These are phyloP conservation scores for Colistium nudipinnis DNA, from an alignment of 2,113 vertebrate species.

Conservation along the genomic window DNA sequence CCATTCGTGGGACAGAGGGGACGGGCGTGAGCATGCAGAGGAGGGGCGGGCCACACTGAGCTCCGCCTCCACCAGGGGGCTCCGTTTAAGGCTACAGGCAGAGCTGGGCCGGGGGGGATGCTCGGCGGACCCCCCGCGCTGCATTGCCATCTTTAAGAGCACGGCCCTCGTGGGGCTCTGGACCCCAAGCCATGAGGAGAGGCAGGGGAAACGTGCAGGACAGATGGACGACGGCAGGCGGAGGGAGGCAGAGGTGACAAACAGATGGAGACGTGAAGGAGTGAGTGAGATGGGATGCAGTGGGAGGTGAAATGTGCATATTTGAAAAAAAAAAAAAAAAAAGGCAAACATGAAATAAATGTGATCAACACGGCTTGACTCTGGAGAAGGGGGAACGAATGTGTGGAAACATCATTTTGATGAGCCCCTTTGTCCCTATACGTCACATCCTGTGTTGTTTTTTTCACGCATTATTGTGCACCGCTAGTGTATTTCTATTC, in stretches of 20 bases:
- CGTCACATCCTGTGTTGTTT: not conserved
- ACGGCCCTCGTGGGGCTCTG: conserved; percentile 85
- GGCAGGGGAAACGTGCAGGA: conserved; percentile 65
- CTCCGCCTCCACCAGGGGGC: conserved; percentile 81
- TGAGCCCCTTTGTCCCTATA: not conserved
- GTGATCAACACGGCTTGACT: not conserved
- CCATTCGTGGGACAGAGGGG: conserved; percentile 77
- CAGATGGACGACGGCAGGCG: conserved; percentile 59
- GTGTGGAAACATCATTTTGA: not conserved
- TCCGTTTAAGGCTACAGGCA: conserved; percentile 85
- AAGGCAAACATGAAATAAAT: not conserved
- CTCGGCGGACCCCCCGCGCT: conserved; percentile 81
- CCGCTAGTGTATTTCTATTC: not conserved
- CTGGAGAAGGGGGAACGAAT: not conserved
- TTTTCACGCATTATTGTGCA: not conserved
- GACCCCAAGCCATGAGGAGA: conserved; percentile 49
- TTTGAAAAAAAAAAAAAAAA: not conserved
- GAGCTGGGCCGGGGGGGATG: conserved; percentile 82
- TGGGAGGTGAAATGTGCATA: conserved; percentile 1
- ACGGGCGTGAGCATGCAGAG: conserved; percentile 80
- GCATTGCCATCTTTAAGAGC: conserved; percentile 89
- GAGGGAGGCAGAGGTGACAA: conserved; percentile 46
- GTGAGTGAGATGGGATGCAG: conserved; percentile 28
- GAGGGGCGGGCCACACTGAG: conserved; percentile 78
- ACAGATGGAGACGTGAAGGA: conserved; percentile 41